Evolutionary conservation across 2,888 invertebrate genomes (phyloP), one percentile per base, ranked within the genome.

Genomic region (Thecocarcelia acutangulata): DNA sequence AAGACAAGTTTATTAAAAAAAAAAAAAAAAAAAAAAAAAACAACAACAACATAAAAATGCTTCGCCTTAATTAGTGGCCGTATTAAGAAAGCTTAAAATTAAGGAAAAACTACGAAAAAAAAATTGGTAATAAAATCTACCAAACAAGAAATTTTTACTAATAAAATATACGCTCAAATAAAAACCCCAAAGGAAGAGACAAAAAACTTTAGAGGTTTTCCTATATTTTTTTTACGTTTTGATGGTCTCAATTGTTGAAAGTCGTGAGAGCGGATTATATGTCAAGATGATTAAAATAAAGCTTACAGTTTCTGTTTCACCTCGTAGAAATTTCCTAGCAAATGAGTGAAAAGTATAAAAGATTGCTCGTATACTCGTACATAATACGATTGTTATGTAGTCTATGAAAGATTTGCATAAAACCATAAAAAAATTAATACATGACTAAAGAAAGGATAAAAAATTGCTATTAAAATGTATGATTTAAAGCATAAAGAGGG

Each of bases 41-140:
- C n/a, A n/a, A n/a, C n/a, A n/a, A 54, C 21, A 4, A 37, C 54
- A 73, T 73, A 73, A 73, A 61, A 50, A 33, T 63, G 21, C 42
- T 28, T 44, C 5, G 21, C 19, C 24, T 15, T 63, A 54, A 64
- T 46, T 56, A 56, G 44, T 56, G 15, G 63, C n/a, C 24, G 73
- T 46, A 40, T 37, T 50, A 17, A 40, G 50, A 59, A 37, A 21
- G 9, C 4, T 33, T 33, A 64, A 46, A 37, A 6, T 63, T 21
- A 37, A 19, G 59, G 13, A 56, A 56, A 56, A 44, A 5, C n/a
- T 15, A n/a, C 21, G 28, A 8, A 42, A 61, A 44, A 42, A 61
- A 44, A 52, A n/a, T 44, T 73, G 28, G n/a, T 44, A 15, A 44
- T 52, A 44, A 73, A 73, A 61, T 52, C n/a, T 72, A 40, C 42